Evolutionary conservation across 2,888 invertebrate genomes (phyloP), one percentile per base, ranked within the genome.

Genomic region (Scaptomyza parva): DNA sequence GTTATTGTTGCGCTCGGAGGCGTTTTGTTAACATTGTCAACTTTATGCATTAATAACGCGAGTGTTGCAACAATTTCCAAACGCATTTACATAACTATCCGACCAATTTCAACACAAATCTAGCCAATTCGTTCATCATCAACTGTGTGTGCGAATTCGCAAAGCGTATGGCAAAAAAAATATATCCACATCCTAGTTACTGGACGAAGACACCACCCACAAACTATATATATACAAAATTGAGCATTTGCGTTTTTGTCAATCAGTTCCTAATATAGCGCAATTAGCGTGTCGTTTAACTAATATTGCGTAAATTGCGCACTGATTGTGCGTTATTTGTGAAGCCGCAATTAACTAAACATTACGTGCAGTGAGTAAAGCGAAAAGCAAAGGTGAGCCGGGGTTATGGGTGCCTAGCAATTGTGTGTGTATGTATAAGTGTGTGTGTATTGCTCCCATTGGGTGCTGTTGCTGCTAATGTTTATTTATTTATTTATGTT

Each of bases 211-310:
- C 28, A 53, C 71, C 70, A 74, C 64, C 70, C 64, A 71, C 63
- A 68, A 71, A 68, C 9, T 30, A 12, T 3, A 35, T 14, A 67
- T 30, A 53, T 39, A 59, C 59, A 57, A 63, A 61, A 74, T 43
- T 51, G 30, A 57, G 54, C 30, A 58, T 52, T 60, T 51, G 40
- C 39, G 33, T 22, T 61, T 63, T 64, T 48, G 50, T 63, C 54
- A 78, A 81, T 77, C 67, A 72, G 81, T 79, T 82, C 79, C 81
- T 81, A 84, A 77, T 76, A 82, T 53, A 18, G 30, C 61, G 67
- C 63, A 68, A 67, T 71, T 75, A 64, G 48, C 52, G 61, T 55
- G 67, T 61, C 60, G 53, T 59, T 68, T 40, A 58, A 64, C 52
- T 47, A 65, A 57, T 60, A 50, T 64, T 76, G 75, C 59, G 72